phyloP scores from a whole-genome alignment of 2,113 vertebrate species.

The Rhineura floridana region DNA sequence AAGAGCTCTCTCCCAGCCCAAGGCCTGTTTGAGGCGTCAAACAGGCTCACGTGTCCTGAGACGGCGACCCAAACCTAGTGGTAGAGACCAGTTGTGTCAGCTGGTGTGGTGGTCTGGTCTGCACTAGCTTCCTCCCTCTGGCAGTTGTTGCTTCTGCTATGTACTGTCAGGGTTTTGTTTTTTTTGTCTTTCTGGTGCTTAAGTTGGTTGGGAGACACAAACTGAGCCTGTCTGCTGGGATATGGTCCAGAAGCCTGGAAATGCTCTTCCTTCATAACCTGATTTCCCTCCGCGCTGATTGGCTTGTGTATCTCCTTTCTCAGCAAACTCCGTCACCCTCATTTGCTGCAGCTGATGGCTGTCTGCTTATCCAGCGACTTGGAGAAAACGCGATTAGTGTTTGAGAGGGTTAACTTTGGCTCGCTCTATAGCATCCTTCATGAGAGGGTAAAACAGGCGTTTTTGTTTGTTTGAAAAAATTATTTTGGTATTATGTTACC shows the following conservation, averaged over 20 bases:
- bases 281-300: neutral
- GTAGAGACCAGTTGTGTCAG: neutral
- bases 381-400: constrained; percentile 75
- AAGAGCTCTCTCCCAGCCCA: too few species aligned
- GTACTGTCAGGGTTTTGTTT: neutral
- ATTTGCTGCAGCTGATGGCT: constrained; percentile 79
- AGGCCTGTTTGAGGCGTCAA: too few species aligned
- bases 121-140: neutral
- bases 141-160: neutral
- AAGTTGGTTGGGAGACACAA: neutral
- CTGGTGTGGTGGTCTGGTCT: neutral
- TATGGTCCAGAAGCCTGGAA: neutral
- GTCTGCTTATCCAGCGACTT: constrained; percentile 77
- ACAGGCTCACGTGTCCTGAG: too few species aligned
- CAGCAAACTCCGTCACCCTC: constrained; percentile 78
- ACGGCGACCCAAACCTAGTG: too few species aligned
- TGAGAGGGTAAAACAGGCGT: constrained; percentile 70
- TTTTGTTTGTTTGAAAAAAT: neutral
- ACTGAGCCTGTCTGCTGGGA: neutral
- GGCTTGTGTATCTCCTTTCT: constrained; percentile 4
- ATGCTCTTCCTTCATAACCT: neutral
- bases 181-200: neutral
- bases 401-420: constrained; percentile 76
- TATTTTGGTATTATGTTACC: too few species aligned
- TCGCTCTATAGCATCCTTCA: constrained; percentile 80